Base-by-base conservation (phyloP, 2,797 vertebrate species). In the Sebastes trivittatus region DNA sequence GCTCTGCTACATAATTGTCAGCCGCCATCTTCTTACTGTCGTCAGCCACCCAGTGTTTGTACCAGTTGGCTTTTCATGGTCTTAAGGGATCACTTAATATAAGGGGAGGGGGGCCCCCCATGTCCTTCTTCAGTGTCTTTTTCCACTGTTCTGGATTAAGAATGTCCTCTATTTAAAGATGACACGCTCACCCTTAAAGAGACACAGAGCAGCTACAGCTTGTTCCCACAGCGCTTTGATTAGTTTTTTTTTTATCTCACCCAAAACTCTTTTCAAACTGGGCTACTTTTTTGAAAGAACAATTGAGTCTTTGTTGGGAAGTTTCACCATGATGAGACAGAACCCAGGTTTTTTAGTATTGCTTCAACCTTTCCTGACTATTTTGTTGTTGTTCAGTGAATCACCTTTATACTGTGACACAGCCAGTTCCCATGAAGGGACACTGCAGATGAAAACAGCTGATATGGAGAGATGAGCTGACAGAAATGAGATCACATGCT, bases 21-120 rank as follows among this genome's bases (percentile, higher is more conserved):
- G 13, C 32, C 11, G 4, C 72, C 75, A 63, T 90, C 83, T 84
- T 75, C 27, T 82, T 74, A 59, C 83, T 78, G 82, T 91, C 86
- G 74, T 75, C 64, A 78, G 56, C 69, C 78, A 75, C 65, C 55
- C 36, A 4, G 42, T 93, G 85, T 94, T 81, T 91, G 83, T 38
- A 83, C 83, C 77, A 79, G 75, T 23, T 54, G 55, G 68, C 61
- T 79, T 82, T 74, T 86, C 23, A 29, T 52, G 49, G 73, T 77
- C 78, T 79, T 72, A 29, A 82, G 73, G 65, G 83, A 81, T 77
- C 54, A 77, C 78, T 89, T 82, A n/a, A 71, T 80, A 42, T 77
- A 73, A 80, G 69, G 34, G 72, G 30, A 67, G 30, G 34, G 38
- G 69, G 36, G 14, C 14, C 55, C 62, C n/a, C 7, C 7, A 0